A percentile compares a stretch with the other conserved stretches of the same genome.
These are phyloP conservation scores for Tolypeutes matacus DNA, from an alignment of 2,797 vertebrate species.

Conservation along the genomic window DNA sequence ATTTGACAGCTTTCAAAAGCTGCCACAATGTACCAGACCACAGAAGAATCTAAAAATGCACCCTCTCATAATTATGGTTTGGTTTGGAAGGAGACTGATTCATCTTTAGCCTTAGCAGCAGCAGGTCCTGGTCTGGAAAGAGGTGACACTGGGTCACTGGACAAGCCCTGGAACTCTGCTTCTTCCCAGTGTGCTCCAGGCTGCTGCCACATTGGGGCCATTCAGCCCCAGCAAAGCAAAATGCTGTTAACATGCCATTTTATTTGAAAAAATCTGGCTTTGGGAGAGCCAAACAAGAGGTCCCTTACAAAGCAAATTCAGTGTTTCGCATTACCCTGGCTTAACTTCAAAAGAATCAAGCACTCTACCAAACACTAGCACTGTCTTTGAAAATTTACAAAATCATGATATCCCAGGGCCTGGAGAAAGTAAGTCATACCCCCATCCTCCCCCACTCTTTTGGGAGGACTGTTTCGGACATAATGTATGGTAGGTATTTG, in stretches of 20 bases:
- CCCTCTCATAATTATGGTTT: constrained; percentile 57
- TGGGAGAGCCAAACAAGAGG: constrained; percentile 47
- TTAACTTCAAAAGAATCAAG: constrained; percentile 67
- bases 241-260: constrained; percentile 39
- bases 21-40: constrained; percentile 52
- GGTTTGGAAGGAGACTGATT: constrained; percentile 60
- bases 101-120: constrained; percentile 43
- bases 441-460: background rate
- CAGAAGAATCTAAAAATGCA: constrained; percentile 64
- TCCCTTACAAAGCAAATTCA: constrained; percentile 62
- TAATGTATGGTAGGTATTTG: constrained; percentile 3
- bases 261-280: constrained; percentile 71
- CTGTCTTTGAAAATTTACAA: constrained; percentile 62
- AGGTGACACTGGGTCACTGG: constrained; percentile 8
- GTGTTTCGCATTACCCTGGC: constrained; percentile 41
- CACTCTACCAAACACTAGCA: background rate
- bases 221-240: constrained; percentile 47
- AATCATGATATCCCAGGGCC: constrained; percentile 22
- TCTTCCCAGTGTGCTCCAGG: constrained; percentile 41
- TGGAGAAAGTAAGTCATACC: background rate
- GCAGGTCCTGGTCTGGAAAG: constrained; percentile 34
- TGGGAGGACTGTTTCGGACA: constrained; percentile 14
- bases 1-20: constrained; percentile 13
- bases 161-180: constrained; percentile 19
- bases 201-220: background rate